These are phyloP conservation scores for Poeciliopsis occidentalis DNA, from an alignment of 2,113 vertebrate genomes.

Conservation along the genomic window DNA sequence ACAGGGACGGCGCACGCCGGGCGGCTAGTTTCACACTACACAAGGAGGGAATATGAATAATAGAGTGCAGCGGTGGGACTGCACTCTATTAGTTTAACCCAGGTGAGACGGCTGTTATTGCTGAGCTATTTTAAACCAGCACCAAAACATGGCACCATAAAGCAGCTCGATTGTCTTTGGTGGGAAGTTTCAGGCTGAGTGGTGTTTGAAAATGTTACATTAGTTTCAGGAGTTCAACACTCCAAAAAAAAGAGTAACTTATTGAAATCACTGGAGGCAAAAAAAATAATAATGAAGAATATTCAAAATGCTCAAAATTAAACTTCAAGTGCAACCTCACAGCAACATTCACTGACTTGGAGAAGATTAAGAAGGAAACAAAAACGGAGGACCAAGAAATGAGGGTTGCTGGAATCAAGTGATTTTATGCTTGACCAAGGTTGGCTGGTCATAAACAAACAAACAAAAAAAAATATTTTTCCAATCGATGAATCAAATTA, in stretches of 20 bases:
- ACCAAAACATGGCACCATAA: neutral
- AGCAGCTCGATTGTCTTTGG: neutral
- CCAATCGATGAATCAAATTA: neutral
- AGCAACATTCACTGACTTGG: neutral
- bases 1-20: conserved; percentile 42
- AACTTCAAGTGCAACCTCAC: neutral
- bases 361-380: neutral
- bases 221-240: neutral
- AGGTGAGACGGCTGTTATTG: neutral
- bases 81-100: conserved; percentile 8
- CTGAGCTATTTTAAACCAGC: neutral
- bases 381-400: neutral
- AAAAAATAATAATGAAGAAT: neutral
- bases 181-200: neutral
- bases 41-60: conserved; percentile 27
- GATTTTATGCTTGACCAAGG: neutral
- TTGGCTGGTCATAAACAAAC: neutral
- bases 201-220: neutral
- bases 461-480: neutral
- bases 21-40: conserved; percentile 54
- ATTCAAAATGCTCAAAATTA: neutral
- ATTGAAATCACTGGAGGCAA: neutral
- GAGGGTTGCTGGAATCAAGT: too few species aligned
- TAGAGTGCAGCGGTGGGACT: conserved; percentile 47
- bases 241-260: neutral